Percentiles rank a stretch among this genome's conserved stretches.
Evolutionary conservation across 2,888 invertebrate genomes (phyloP).

Genomic region (Apamea sordens): DNA sequence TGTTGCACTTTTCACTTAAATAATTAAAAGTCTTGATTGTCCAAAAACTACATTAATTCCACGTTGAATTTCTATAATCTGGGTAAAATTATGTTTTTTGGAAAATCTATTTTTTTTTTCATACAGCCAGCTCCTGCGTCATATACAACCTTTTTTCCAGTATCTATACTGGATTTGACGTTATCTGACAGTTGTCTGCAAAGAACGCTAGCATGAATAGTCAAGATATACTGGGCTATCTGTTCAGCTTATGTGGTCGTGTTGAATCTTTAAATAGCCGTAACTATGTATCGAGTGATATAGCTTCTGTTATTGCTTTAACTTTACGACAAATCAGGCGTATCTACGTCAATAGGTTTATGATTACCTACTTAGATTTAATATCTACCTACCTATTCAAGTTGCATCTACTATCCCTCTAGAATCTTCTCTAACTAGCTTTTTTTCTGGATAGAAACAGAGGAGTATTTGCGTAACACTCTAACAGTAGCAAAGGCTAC

Average conservation of each 20-base stretch:
- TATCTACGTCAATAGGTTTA: neutral
- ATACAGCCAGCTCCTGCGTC: neutral
- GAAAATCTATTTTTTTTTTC: neutral
- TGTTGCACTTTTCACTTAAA: neutral
- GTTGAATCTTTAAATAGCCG: constrained; percentile 26
- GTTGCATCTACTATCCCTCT: neutral
- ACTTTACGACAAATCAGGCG: constrained; percentile 15
- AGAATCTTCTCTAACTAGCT: neutral
- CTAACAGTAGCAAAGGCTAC: no score
- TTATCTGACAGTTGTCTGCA: neutral
- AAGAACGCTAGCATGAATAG: neutral
- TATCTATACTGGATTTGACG: constrained; percentile 2
- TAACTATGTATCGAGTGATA: constrained; percentile 27
- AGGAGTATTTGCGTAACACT: no score
- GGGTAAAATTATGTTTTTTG: no score
- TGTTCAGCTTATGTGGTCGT: neutral
- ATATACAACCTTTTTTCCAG: neutral
- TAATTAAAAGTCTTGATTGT: neutral
- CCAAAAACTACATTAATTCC: neutral
- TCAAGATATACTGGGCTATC: neutral
- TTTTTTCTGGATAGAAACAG: neutral
- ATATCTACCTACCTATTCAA: neutral
- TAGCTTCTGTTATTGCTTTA: constrained; percentile 24
- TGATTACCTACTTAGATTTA: neutral
- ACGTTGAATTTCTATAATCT: no score